phyloP scores from a whole-genome alignment of 2,888 invertebrate genomes.

The Clanis bilineata region DNA sequence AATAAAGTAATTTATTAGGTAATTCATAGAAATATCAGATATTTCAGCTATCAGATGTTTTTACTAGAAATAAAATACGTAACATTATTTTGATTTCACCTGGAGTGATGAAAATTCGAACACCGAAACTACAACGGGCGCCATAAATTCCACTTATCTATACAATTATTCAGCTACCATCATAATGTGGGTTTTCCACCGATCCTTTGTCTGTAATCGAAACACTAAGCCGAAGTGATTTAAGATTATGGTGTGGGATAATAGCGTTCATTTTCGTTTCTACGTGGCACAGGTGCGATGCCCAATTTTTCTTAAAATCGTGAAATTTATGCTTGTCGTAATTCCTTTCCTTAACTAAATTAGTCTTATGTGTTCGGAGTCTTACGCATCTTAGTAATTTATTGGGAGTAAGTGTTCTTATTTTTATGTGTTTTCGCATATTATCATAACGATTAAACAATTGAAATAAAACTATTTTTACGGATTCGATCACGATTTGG shows the following conservation, averaged over 20 bases:
- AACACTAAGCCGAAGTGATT: conserved; percentile 80
- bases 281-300: conserved; percentile 68
- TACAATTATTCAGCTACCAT: conserved; percentile 79
- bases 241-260: conserved; percentile 80
- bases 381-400: background rate
- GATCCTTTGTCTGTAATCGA: conserved; percentile 80
- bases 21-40: too few species aligned
- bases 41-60: too few species aligned
- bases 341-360: conserved; percentile 50
- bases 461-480: too few species aligned
- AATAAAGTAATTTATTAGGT: too few species aligned
- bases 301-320: conserved; percentile 68
- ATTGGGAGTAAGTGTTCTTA: background rate
- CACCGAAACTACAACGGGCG: conserved; percentile 35
- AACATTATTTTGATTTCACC: background rate
- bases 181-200: conserved; percentile 75
- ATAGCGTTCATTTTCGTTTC: conserved; percentile 73
- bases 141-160: conserved; percentile 76
- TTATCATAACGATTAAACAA: too few species aligned
- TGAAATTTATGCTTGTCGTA: conserved; percentile 56
- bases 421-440: background rate
- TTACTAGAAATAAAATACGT: too few species aligned
- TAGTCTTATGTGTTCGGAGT: conserved; percentile 34
- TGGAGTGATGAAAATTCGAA: background rate
- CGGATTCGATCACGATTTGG: too few species aligned